Conservation (phyloP, 2,113 vertebrate genomes). For the Xerus inauris region DNA sequence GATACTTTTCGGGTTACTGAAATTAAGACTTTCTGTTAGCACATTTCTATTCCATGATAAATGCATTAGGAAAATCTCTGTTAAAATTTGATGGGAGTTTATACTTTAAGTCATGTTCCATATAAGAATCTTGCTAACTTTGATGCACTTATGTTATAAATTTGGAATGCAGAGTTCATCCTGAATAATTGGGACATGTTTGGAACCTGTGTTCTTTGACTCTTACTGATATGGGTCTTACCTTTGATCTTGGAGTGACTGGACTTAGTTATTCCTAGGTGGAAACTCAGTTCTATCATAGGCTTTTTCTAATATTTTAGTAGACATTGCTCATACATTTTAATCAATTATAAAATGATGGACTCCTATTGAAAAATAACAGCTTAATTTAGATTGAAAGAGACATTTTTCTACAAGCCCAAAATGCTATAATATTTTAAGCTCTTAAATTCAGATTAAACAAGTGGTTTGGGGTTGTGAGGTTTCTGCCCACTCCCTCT, state of each 20-base stretch:
- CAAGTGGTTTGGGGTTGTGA: background rate
- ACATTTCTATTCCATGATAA: background rate
- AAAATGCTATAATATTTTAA: background rate
- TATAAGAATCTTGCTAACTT: background rate
- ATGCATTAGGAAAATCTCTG: background rate
- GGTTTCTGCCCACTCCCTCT: background rate
- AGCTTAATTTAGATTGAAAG: background rate
- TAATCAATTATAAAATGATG: background rate
- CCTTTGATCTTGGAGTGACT: background rate
- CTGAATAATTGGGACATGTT: background rate
- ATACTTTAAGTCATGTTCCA: background rate
- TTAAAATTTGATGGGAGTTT: background rate
- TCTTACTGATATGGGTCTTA: background rate
- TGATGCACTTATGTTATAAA: background rate
- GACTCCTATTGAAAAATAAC: background rate
- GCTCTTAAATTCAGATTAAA: conserved; percentile 29
- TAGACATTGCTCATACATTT: background rate
- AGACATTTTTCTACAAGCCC: background rate
- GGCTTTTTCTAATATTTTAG: background rate
- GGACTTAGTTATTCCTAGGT: background rate
- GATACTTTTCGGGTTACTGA: conserved; percentile 6
- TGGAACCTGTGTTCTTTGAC: background rate
- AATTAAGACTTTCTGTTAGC: conserved; percentile 14
- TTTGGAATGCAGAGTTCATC: background rate
- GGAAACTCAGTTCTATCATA: background rate